Conservation (phyloP, 2,797 vertebrate genomes). For the Rhynchonycteris naso region DNA sequence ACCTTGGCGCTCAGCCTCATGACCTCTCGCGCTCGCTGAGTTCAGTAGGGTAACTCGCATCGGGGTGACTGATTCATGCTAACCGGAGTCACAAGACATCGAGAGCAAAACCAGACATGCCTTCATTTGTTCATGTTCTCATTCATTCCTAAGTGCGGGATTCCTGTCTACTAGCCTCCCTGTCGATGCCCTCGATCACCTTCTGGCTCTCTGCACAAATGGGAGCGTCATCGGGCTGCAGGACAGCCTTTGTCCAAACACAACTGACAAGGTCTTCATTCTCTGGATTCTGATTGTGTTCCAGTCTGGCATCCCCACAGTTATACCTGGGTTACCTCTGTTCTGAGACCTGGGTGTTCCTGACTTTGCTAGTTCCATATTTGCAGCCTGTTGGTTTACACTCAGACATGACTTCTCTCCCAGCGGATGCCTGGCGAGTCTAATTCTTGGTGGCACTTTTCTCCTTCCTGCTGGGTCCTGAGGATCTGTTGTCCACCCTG, state of each 20-base stretch:
- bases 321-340: not conserved
- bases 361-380: not conserved
- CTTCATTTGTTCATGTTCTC: not conserved
- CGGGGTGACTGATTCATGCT: not conserved
- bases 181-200: not conserved
- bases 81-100: not conserved
- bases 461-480: not conserved
- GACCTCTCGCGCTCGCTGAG: fast-evolving
- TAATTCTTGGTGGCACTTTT: not conserved
- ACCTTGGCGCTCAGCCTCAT: no score
- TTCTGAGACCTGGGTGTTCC: not conserved
- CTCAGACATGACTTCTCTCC: not conserved
- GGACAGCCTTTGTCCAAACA: not conserved
- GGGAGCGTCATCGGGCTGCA: not conserved
- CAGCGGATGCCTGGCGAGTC: not conserved
- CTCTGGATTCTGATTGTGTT: not conserved
- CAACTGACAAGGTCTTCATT: not conserved
- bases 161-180: not conserved
- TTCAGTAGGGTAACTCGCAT: not conserved
- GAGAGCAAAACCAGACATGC: not conserved
- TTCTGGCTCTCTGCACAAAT: not conserved
- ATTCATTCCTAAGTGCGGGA: not conserved
- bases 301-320: not conserved
- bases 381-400: not conserved
- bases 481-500: fast-evolving